Evolutionary conservation across 2,797 vertebrate species (phyloP).

Genomic region (Tragelaphus eurycerus): DNA sequence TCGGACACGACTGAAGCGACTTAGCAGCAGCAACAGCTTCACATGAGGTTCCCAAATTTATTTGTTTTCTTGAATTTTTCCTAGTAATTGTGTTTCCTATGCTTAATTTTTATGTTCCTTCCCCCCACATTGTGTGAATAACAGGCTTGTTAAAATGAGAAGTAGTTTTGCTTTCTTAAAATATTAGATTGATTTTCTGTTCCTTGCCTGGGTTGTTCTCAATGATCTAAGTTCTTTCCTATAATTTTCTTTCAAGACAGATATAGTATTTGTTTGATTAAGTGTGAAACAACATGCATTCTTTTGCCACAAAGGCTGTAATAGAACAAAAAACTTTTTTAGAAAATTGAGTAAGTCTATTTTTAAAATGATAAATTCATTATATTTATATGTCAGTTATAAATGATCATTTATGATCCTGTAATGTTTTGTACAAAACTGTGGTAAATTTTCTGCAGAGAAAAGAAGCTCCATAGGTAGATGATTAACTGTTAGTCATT

Average conservation of each 20-base stretch:
- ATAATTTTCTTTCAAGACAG: constrained; percentile 53
- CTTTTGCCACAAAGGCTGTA: neutral
- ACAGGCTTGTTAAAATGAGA: neutral
- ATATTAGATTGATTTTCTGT: constrained; percentile 10
- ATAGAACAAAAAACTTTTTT: constrained; percentile 12
- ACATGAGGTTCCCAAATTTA: neutral
- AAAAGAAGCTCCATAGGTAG: neutral
- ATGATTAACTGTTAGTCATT: neutral
- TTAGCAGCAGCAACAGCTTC: neutral
- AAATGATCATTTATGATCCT: constrained; percentile 21
- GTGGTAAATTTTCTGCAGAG: neutral
- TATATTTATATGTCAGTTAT: neutral
- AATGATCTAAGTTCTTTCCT: constrained; percentile 34
- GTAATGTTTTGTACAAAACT: neutral
- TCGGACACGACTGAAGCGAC: too few relatives aligned
- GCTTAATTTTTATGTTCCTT: neutral
- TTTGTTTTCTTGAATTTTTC: constrained; percentile 55
- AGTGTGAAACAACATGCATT: neutral
- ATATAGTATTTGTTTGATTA: constrained; percentile 48
- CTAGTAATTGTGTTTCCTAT: neutral
- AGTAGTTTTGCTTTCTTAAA: neutral
- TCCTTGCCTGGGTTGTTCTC: constrained; percentile 59
- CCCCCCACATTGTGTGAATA: neutral
- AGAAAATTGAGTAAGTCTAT: constrained; percentile 51
- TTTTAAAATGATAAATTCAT: constrained; percentile 31